Conservation (phyloP, 2,113 vertebrate genomes). For the Sorex fumeus region DNA sequence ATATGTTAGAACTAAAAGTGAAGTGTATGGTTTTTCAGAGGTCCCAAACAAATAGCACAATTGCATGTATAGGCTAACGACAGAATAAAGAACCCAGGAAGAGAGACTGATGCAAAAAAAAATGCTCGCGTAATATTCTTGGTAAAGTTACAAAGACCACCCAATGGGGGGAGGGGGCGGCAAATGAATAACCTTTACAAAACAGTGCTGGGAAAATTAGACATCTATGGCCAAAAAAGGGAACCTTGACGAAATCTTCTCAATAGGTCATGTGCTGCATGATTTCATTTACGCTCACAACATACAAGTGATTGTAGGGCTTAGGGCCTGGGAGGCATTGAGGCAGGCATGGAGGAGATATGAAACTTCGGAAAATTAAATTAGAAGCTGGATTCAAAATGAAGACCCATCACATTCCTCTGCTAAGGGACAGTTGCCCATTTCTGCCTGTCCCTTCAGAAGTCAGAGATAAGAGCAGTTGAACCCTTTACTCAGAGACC, state of each 20-base stretch:
- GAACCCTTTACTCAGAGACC: no score
- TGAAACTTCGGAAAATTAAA: no score
- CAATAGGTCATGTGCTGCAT: no score
- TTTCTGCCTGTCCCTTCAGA: no score
- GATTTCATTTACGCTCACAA: neutral
- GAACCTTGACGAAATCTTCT: neutral
- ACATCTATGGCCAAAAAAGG: neutral
- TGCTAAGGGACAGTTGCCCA: no score
- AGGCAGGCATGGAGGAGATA: neutral
- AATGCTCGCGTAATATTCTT: neutral
- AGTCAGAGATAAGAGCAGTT: no score
- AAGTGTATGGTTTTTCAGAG: neutral
- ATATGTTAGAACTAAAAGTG: neutral
- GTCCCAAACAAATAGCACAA: neutral
- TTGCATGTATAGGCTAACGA: neutral
- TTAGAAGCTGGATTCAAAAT: no score
- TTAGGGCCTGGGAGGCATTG: no score
- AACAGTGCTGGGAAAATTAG: neutral
- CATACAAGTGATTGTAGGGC: neutral
- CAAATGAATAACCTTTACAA: neutral
- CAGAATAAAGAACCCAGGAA: neutral
- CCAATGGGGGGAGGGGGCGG: no score
- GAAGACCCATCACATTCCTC: no score
- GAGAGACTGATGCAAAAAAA: neutral
- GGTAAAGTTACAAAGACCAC: neutral